phyloP scores from a whole-genome alignment of 2,888 invertebrate species.

The Morpho achilles region DNA sequence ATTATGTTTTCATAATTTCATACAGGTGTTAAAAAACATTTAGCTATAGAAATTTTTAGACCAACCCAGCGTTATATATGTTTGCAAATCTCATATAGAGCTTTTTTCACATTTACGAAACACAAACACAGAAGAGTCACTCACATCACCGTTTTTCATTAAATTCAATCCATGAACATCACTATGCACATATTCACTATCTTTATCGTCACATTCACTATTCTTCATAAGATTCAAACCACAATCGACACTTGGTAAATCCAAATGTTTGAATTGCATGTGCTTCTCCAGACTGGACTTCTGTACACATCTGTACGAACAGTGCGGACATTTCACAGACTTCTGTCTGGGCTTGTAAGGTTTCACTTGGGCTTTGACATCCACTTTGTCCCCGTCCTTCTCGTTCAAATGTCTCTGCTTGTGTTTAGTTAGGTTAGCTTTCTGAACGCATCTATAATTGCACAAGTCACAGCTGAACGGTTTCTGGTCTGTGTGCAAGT shows the following conservation, averaged over 20 bases:
- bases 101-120: constrained; percentile 6
- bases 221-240: constrained; percentile 24
- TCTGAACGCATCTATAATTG: constrained; percentile 69
- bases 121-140: constrained; percentile 12
- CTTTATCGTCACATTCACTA: constrained; percentile 23
- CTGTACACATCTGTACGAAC: constrained; percentile 65
- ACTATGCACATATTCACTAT: constrained; percentile 2
- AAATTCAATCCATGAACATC: constrained; percentile 16
- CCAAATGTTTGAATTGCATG: constrained; percentile 60
- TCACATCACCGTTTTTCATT: constrained; percentile 26
- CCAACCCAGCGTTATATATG: too few species aligned
- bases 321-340: constrained; percentile 62
- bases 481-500: constrained; percentile 71
- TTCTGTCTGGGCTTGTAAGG: constrained; percentile 67
- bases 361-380: constrained; percentile 50
- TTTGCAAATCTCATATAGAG: neutral
- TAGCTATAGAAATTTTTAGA: too few species aligned
- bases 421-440: constrained; percentile 71
- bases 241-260: constrained; percentile 22
- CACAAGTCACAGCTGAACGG: constrained; percentile 73
- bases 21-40: too few species aligned
- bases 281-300: constrained; percentile 72
- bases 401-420: constrained; percentile 69
- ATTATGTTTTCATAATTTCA: too few species aligned
- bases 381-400: constrained; percentile 50